These are phyloP conservation scores for Scolopax bukidnonensis DNA, from an alignment of 2,797 vertebrate genomes.

Conservation along the genomic window DNA sequence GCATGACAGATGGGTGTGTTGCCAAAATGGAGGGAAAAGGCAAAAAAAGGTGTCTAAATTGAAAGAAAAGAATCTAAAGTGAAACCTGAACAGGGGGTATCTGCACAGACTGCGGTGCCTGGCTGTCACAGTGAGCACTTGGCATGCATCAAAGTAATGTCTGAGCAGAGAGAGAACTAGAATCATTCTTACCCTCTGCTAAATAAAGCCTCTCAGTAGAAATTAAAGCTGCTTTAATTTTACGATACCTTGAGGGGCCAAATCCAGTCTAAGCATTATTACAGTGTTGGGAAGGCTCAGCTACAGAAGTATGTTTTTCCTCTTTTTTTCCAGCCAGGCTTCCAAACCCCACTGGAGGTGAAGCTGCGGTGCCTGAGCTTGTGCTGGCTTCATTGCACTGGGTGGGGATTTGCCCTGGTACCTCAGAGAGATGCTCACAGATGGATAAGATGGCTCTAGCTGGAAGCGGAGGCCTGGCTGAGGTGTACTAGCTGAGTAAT, in stretches of 20 bases:
- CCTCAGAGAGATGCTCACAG: background rate
- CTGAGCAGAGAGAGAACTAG: background rate
- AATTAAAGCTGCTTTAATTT: background rate
- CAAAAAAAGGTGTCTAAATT: fast-evolving
- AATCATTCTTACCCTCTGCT: background rate
- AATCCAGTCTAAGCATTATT: background rate
- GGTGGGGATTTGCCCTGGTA: fast-evolving
- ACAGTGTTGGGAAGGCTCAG: background rate
- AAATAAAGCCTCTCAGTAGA: background rate
- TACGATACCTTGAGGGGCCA: background rate
- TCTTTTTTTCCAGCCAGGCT: background rate
- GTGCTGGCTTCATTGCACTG: background rate
- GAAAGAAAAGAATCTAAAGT: background rate
- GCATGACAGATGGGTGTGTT: fast-evolving
- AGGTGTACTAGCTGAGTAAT: background rate
- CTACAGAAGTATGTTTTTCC: background rate
- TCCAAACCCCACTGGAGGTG: background rate
- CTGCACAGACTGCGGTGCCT: background rate
- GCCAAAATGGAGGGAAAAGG: background rate
- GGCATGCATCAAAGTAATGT: background rate
- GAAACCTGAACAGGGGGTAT: background rate
- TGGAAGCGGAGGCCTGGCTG: background rate
- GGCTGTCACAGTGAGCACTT: background rate
- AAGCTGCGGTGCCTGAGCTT: background rate
- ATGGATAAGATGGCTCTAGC: background rate